These are phyloP conservation scores for Pemphigus obesinymphae DNA, from an alignment of 1,140 invertebrate genomes.

Conservation along the genomic window DNA sequence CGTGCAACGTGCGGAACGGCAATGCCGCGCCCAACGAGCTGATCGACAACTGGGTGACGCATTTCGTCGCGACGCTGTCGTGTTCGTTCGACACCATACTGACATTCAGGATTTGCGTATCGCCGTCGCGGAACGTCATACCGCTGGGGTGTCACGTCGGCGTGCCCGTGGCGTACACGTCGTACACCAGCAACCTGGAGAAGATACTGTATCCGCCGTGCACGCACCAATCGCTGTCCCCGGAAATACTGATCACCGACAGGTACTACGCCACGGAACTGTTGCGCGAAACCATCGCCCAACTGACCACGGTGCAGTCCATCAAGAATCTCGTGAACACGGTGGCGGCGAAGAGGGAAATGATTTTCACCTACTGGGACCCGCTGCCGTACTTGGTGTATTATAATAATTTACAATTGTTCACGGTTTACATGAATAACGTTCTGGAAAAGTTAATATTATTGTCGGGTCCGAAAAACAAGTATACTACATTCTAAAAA, in stretches of 20 bases:
- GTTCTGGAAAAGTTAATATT: conserved; percentile 51
- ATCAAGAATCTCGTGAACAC: conserved; percentile 58
- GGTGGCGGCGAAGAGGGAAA: conserved; percentile 67
- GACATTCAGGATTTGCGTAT: conserved; percentile 64
- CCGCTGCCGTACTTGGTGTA: conserved; percentile 76
- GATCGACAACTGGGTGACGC: conserved; percentile 65
- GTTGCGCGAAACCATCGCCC: conserved; percentile 53
- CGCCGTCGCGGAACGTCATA: conserved; percentile 49
- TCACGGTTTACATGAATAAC: conserved; percentile 58
- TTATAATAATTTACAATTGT: conserved; percentile 72
- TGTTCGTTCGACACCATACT: conserved; percentile 67
- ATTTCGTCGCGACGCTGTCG: conserved; percentile 62
- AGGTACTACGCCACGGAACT: conserved; percentile 56
- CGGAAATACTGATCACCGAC: conserved; percentile 52
- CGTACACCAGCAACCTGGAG: conserved; percentile 63
- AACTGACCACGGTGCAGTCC: conserved; percentile 53
- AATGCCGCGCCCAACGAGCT: conserved; percentile 61
- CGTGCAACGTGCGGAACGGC: conserved; percentile 65
- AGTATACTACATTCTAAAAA: conserved; percentile 18
- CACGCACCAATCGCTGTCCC: conserved; percentile 56
- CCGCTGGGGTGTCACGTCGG: conserved; percentile 68
- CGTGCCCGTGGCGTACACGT: conserved; percentile 70
- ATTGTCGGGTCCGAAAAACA: background rate
- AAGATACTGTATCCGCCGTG: conserved; percentile 61
- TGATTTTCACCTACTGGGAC: conserved; percentile 74